Evolutionary conservation across 2,888 invertebrate species (phyloP).

Genomic region (Ormyrus pomaceus): DNA sequence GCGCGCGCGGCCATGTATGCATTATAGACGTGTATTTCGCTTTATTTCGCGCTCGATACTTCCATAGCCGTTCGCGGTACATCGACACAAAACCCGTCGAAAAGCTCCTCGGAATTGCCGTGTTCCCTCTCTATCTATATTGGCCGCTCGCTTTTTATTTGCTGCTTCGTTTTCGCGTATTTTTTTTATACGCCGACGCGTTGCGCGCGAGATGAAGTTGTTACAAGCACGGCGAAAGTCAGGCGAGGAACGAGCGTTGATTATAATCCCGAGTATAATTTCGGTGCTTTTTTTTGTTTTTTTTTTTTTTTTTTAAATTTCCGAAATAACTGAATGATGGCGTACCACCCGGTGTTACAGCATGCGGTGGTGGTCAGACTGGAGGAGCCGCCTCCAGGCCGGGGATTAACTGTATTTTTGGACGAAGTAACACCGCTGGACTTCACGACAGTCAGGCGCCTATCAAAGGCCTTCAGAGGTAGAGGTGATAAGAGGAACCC

Average conservation of each 20-base stretch:
- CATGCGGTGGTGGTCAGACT: no score
- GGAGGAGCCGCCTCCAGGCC: no score
- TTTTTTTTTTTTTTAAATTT: background rate
- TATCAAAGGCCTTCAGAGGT: no score
- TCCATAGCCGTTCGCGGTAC: background rate
- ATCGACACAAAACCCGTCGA: constrained; percentile 38
- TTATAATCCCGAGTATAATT: constrained; percentile 33
- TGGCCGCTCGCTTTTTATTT: background rate
- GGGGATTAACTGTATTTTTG: no score
- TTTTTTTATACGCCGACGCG: constrained; percentile 32
- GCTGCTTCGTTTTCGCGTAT: background rate
- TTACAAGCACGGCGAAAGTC: constrained; percentile 9
- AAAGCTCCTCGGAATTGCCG: constrained; percentile 41
- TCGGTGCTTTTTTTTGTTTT: constrained; percentile 26
- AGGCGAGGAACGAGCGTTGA: constrained; percentile 9
- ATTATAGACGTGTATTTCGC: constrained; percentile 42
- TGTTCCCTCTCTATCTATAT: background rate
- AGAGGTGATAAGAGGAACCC: no score
- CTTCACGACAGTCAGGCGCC: no score
- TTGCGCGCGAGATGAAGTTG: constrained; percentile 37
- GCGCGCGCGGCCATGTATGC: background rate
- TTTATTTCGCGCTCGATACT: constrained; percentile 46
- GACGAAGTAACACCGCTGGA: no score
- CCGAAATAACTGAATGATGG: no score
- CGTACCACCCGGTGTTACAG: no score